Conservation (phyloP, 1,140 invertebrate genomes). For the Daktulosphaira vitifoliae region DNA sequence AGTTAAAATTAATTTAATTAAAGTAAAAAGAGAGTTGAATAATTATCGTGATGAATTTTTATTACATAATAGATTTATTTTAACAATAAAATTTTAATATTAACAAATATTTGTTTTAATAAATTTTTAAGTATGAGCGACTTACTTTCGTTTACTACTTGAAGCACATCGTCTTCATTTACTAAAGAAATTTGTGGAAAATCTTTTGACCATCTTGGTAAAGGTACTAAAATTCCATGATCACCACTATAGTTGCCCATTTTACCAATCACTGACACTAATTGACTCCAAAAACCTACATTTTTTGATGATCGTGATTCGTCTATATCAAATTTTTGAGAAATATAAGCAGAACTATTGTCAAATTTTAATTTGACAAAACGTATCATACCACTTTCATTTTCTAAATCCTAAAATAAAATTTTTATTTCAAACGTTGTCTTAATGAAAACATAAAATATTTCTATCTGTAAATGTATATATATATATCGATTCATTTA, state of each 20-base stretch:
- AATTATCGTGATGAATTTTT: too few species aligned
- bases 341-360: background rate
- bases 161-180: background rate
- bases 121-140: too few species aligned
- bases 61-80: too few species aligned
- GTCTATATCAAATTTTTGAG: background rate
- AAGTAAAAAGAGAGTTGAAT: too few species aligned
- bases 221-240: slow-evolving; percentile 3
- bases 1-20: too few species aligned
- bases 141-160: slow-evolving; percentile 13
- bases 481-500: too few species aligned
- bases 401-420: background rate
- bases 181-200: background rate
- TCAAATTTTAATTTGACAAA: slow-evolving; percentile 17
- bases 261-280: background rate
- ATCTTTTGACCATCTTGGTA: background rate
- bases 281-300: slow-evolving; percentile 2
- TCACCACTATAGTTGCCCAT: background rate
- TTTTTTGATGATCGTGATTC: background rate
- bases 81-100: too few species aligned
- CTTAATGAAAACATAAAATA: too few species aligned
- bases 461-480: too few species aligned
- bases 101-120: too few species aligned
- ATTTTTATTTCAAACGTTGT: too few species aligned
- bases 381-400: background rate